These are phyloP conservation scores for Platyscapa corneri DNA, from an alignment of 1,140 invertebrate genomes.

Conservation along the genomic window DNA sequence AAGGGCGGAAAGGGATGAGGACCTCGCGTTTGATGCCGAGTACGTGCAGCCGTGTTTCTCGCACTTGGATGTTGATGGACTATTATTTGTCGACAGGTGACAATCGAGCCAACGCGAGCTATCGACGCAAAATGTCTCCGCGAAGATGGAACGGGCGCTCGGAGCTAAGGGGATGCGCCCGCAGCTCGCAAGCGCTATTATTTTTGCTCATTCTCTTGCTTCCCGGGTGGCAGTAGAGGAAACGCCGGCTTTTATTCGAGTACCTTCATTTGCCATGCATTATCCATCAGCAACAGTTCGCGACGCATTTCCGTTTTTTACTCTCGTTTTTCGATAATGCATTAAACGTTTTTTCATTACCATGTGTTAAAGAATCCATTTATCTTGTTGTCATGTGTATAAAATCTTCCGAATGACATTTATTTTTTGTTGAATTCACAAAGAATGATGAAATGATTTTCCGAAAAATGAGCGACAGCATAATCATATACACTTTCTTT, in stretches of 20 bases:
- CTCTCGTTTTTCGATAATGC: background rate
- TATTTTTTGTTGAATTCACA: background rate
- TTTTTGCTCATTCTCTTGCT: background rate
- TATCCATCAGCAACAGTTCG: constrained; percentile 8
- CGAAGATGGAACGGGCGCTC: background rate
- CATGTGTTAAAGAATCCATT: background rate
- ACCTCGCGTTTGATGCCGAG: background rate
- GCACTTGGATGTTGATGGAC: constrained; percentile 9
- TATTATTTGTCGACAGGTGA: constrained; percentile 40
- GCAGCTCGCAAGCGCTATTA: too few species aligned
- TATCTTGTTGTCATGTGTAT: background rate
- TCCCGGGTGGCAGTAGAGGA: background rate
- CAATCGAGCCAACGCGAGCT: constrained; percentile 28
- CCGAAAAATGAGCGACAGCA: background rate
- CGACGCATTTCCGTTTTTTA: background rate
- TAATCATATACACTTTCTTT: background rate
- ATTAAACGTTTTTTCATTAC: constrained; percentile 7
- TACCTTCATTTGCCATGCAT: constrained; percentile 23
- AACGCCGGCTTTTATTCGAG: background rate
- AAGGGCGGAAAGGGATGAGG: background rate
- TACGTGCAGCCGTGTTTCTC: background rate
- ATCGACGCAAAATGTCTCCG: background rate
- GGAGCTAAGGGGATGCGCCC: background rate
- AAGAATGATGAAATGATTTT: background rate
- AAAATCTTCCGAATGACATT: background rate